Conservation (phyloP, 2,888 invertebrate genomes). For the Acanthococcus lagerstroemiae region DNA sequence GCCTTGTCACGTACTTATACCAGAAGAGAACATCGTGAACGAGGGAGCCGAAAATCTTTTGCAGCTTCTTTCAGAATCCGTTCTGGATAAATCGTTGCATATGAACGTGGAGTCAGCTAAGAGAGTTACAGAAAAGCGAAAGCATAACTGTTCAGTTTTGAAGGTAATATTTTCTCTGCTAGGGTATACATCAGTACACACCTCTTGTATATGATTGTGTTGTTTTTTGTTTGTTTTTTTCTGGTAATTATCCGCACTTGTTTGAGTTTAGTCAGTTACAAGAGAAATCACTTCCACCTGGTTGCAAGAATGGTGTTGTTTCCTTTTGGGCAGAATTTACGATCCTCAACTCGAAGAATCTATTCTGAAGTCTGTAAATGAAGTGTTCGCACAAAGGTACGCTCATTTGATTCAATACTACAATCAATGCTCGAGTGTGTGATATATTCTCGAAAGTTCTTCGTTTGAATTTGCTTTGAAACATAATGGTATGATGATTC, state of each 20-base stretch:
- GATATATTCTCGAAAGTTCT: too few relatives aligned
- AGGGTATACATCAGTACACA: too few relatives aligned
- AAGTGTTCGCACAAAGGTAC: conserved; percentile 40
- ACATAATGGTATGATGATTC: too few relatives aligned
- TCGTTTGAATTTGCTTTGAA: too few relatives aligned
- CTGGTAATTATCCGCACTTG: too few relatives aligned
- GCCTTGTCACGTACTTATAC: conserved; percentile 14
- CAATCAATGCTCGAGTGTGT: too few relatives aligned
- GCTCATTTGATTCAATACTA: background rate
- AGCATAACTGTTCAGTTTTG: background rate
- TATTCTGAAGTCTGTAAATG: conserved; percentile 46
- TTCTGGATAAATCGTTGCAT: background rate
- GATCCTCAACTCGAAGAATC: conserved; percentile 44
- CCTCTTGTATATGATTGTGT: too few relatives aligned
- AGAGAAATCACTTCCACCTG: conserved; percentile 52
- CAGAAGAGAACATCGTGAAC: background rate
- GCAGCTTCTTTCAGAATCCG: background rate
- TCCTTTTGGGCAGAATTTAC: conserved; percentile 51
- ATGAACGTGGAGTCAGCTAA: background rate
- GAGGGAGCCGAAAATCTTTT: background rate
- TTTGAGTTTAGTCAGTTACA: conserved; percentile 47
- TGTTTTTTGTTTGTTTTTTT: too few relatives aligned
- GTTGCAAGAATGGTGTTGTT: conserved; percentile 54
- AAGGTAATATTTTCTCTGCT: conserved; percentile 5
- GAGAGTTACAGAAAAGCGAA: background rate